A percentile compares a stretch with the other conserved stretches of the same genome.
Conservation (phyloP, 2,888 invertebrate genomes). For the Volucella inflata region DNA sequence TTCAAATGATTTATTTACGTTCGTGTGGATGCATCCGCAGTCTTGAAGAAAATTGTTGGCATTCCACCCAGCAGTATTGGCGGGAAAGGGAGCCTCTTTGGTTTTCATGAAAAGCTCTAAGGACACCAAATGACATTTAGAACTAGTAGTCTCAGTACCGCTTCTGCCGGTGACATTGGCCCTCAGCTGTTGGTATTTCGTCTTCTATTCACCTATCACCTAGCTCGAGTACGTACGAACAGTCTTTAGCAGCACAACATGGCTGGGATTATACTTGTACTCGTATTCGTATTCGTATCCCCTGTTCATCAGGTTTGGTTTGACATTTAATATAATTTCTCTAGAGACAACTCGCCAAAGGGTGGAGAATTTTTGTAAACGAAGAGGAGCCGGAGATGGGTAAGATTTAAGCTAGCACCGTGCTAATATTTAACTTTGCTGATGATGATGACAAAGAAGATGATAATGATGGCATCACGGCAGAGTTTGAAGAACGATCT, state of each 20-base stretch:
- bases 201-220: constrained; percentile 52
- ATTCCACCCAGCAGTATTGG: constrained; percentile 3
- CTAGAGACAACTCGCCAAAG: constrained; percentile 18
- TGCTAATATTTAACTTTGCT: constrained; percentile 69
- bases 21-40: constrained; percentile 39
- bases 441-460: constrained; percentile 60
- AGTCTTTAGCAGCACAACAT: constrained; percentile 12
- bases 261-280: constrained; percentile 36
- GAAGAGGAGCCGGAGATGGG: constrained; percentile 33
- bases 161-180: constrained; percentile 54
- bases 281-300: background rate
- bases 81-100: background rate
- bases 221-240: background rate
- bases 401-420: constrained; percentile 51
- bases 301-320: constrained; percentile 12
- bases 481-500: constrained; percentile 9
- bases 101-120: constrained; percentile 27
- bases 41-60: constrained; percentile 49
- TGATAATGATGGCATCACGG: constrained; percentile 28
- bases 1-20: constrained; percentile 55
- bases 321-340: constrained; percentile 67
- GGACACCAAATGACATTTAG: constrained; percentile 56
- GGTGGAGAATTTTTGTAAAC: background rate
- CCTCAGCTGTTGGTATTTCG: constrained; percentile 48
- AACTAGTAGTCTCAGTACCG: background rate